Base-by-base conservation (phyloP, 2,113 vertebrate species). In the Lethenteron camtschaticum region DNA sequence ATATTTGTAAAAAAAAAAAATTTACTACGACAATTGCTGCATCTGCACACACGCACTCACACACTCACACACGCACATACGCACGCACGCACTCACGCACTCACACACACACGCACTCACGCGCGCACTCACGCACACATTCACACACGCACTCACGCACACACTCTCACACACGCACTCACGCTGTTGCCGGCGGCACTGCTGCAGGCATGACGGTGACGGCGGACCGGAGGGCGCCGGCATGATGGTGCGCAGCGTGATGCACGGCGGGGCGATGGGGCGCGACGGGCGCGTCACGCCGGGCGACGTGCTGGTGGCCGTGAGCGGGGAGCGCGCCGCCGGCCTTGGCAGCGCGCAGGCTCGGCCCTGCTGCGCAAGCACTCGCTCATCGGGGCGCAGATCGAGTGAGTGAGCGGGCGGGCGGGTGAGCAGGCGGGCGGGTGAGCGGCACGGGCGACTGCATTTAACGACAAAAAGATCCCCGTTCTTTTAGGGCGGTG, bases 391-490 rank as follows among this genome's bases (percentile, higher is more conserved):
- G 89, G 82, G 74, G 85, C 87, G 9, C 89, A 96, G 70, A 81
- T 96, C 78, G 88, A 84, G 94, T 96, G 83, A 78, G 80, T 79
- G 87, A 84, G 74, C 83, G 96, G 71, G 91, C 92, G 11, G 94
- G 96, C 76, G 81, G 94, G 57, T 90, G 96, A 80, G 94, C 96
- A 58, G 92, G 94, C 10, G 94, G 96, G 69, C 91, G 94, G 75
- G 92, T 96, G 77, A 78, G 96, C 90, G 57, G 78, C 87, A 73
- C 84, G 85, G 71, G 91, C 90, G 0, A 77, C 94, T 41, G 41
- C 6, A 41, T 41, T 41, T 41, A 41, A 7, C 41, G 41, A 7
- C 41, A 41, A 41, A 41, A 7, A 41, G 41, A 41, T 41, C 41
- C 41, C 41, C 41, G 41, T 41, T 5, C 41, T 41, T 7, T 41